Conservation (phyloP, 2,888 invertebrate genomes). For the Lobophora halterata region DNA sequence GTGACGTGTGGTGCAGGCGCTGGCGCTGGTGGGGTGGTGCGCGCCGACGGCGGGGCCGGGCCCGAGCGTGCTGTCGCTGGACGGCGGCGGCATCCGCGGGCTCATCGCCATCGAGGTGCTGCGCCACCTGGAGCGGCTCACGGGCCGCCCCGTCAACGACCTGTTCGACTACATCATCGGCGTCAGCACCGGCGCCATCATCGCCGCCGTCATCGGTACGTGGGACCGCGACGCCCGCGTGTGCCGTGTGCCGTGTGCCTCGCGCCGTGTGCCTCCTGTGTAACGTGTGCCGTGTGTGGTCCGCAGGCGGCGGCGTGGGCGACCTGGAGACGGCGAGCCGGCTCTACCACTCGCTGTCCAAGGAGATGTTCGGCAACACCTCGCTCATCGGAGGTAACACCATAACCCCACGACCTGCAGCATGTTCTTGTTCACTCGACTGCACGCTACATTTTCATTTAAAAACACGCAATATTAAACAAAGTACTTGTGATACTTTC, state of each 20-base stretch:
- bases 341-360: conserved; percentile 65
- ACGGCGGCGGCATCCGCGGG: conserved; percentile 96
- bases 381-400: conserved; percentile 61
- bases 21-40: conserved; percentile 85
- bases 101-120: conserved; percentile 91
- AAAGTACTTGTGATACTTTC: too few species aligned
- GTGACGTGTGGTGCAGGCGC: conserved; percentile 62
- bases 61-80: conserved; percentile 90
- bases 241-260: conserved; percentile 1
- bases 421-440: too few species aligned
- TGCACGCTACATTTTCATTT: too few species aligned
- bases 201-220: conserved; percentile 86
- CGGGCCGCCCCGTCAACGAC: conserved; percentile 85
- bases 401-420: too few species aligned
- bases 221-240: conserved; percentile 3
- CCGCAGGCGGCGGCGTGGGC: conserved; percentile 60
- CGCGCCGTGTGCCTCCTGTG: conserved; percentile 40
- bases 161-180: conserved; percentile 94
- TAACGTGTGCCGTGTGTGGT: conserved; percentile 2
- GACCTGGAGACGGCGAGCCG: conserved; percentile 61
- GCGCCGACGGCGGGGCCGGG: conserved; percentile 86
- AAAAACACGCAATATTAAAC: too few species aligned
- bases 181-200: conserved; percentile 91
- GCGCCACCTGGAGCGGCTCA: conserved; percentile 86
- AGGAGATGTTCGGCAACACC: conserved; percentile 73